Evolutionary conservation across 2,113 vertebrate genomes (phyloP).

Genomic region (Monopterus albus): DNA sequence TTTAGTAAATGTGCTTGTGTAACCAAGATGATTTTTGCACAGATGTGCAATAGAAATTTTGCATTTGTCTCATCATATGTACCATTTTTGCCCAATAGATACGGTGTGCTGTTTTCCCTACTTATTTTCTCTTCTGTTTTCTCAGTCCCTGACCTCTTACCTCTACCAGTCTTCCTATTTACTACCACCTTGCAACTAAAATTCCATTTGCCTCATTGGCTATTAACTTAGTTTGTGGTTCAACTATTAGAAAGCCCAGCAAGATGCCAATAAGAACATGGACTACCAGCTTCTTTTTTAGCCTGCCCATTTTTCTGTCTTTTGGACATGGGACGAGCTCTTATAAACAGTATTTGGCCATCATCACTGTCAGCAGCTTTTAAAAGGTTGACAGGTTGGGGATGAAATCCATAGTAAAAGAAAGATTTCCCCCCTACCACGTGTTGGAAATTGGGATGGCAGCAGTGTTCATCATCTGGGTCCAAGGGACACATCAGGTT

Average conservation of each 20-base stretch:
- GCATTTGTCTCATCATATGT: no score
- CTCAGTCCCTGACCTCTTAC: no score
- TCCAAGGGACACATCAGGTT: constrained; percentile 55
- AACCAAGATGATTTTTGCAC: background rate
- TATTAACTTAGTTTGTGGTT: background rate
- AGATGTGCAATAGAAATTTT: background rate
- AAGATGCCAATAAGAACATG: background rate
- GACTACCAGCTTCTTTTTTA: background rate
- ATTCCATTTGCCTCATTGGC: background rate
- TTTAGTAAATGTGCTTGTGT: background rate
- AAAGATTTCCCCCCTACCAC: constrained; percentile 1
- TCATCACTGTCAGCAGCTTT: background rate
- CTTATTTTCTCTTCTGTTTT: no score
- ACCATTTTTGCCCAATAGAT: background rate
- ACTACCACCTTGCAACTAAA: no score
- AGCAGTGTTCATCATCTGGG: constrained; percentile 27
- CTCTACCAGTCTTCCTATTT: background rate
- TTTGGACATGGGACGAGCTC: no score
- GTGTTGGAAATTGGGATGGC: constrained; percentile 36
- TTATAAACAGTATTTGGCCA: background rate
- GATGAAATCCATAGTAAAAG: background rate
- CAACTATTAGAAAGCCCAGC: background rate
- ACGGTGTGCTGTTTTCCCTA: background rate
- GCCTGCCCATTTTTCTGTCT: background rate
- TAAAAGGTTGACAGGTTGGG: no score